A percentile compares a stretch with the other conserved stretches of the same genome.
Evolutionary conservation across 2,888 invertebrate genomes (phyloP).

Genomic region (Drosophila nr. perissopoda): DNA sequence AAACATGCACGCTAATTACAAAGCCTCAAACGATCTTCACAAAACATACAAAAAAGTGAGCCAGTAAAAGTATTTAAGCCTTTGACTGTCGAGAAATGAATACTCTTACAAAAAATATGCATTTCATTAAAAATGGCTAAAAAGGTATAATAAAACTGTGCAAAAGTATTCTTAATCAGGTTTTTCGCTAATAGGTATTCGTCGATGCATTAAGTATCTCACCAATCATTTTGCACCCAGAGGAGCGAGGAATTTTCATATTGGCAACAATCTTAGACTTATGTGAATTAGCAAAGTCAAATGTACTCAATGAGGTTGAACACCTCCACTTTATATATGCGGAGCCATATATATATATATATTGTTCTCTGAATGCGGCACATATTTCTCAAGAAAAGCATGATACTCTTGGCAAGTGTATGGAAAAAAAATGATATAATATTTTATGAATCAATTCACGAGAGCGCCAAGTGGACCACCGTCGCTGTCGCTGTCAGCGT

Average conservation of each 20-base stretch:
- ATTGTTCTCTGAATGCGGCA: not conserved
- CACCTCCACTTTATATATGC: not conserved
- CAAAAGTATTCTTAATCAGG: not conserved
- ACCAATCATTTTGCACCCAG: not conserved
- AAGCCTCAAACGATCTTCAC: slow-evolving; percentile 70
- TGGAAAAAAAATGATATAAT: slow-evolving; percentile 76
- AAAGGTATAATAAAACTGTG: not conserved
- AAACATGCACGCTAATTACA: slow-evolving; percentile 80
- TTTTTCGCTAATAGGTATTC: not conserved
- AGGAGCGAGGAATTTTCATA: not conserved
- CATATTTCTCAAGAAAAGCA: not conserved
- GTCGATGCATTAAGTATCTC: not conserved
- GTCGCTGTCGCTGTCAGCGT: slow-evolving; percentile 70
- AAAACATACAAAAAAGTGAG: slow-evolving; percentile 11
- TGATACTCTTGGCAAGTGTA: slow-evolving; percentile 13
- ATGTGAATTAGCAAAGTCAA: not conserved
- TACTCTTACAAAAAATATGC: not conserved
- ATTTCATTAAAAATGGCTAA: not conserved
- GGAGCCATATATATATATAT: not conserved
- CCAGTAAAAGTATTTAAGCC: not conserved
- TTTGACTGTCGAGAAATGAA: not conserved
- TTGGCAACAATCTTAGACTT: not conserved
- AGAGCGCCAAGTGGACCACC: slow-evolving; percentile 80
- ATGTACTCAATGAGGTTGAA: not conserved
- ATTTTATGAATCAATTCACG: slow-evolving; percentile 81